Evolutionary conservation across 2,113 vertebrate genomes (phyloP), one percentile per base, ranked within the genome.

Genomic region (Lontra canadensis): DNA sequence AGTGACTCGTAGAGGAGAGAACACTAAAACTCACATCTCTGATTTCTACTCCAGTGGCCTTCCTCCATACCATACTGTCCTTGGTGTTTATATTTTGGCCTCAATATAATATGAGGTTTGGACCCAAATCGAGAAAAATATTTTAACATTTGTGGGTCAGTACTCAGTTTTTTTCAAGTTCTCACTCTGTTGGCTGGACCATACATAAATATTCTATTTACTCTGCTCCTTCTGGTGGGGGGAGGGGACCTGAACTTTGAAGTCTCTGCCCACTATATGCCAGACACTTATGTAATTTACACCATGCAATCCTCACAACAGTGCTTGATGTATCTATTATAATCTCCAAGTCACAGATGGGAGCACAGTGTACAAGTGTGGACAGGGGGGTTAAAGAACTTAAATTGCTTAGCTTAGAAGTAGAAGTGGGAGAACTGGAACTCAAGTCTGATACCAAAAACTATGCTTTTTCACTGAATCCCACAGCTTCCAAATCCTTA

Each of bases 331-430:
- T 76, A 74, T 63, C 94, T 97, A 78, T 97, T 97, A 83, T 90
- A 94, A 69, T 92, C 95, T 83, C 23, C 8, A 79, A 71, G 69
- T 88, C 92, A 97, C 82, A 98, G 95, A 96, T 84, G 83, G 96
- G 34, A 44, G 7, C 80, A 89, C 0, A 80, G 90, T 31, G 26
- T 89, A 36, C 93, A 93, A 89, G 52, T 55, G 52, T 88, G 88
- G 20, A 71, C 4, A 39, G 67, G 44, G 78, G 95, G 81, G 96
- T 97, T 90, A 55, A 81, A 94, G n/a, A 94, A 93, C 89, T 88
- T 91, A 80, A 95, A 94, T 87, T 88, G 36, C 57, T 95, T 71
- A 61, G 76, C n/a, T 73, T 93, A 21, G 67, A 82, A 85, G 65
- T 26, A 13, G 55, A 82, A 92, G 82, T 82, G 57, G 79, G 71